These are phyloP conservation scores for Ditula angustiorana DNA, from an alignment of 2,888 invertebrate genomes.

Conservation along the genomic window DNA sequence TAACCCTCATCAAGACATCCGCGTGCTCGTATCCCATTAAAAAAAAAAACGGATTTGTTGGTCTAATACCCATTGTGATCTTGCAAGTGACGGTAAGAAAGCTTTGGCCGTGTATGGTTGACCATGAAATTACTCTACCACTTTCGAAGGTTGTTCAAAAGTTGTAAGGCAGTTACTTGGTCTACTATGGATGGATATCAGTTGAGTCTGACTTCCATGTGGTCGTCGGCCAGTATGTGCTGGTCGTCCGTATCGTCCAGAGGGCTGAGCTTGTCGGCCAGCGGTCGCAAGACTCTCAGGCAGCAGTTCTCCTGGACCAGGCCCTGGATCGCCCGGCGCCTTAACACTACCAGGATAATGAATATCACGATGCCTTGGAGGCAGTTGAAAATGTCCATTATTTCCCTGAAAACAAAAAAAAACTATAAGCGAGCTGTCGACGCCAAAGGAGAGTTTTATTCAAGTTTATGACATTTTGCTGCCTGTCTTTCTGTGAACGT, in stretches of 20 bases:
- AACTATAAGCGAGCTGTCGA: background rate
- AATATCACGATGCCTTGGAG: slow-evolving; percentile 88
- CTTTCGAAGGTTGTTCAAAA: too few relatives aligned
- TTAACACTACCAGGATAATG: slow-evolving; percentile 84
- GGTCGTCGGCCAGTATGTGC: slow-evolving; percentile 71
- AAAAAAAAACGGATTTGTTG: background rate
- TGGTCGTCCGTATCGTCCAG: slow-evolving; percentile 74
- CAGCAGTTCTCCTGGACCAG: slow-evolving; percentile 75
- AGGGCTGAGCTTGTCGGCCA: slow-evolving; percentile 72
- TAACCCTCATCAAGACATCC: background rate
- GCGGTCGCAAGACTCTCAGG: slow-evolving; percentile 58
- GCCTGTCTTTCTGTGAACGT: background rate
- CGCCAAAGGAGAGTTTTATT: too few relatives aligned
- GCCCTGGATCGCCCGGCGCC: slow-evolving; percentile 83
- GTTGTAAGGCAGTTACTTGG: too few relatives aligned
- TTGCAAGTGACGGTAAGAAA: slow-evolving; percentile 1
- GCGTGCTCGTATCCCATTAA: background rate
- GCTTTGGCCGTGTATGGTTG: background rate
- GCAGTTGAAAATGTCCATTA: slow-evolving; percentile 87
- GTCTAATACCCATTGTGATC: background rate
- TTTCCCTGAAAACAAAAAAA: slow-evolving; percentile 74
- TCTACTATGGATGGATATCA: too few relatives aligned
- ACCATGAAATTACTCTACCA: too few relatives aligned
- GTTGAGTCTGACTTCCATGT: slow-evolving; percentile 77
- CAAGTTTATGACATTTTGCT: too few relatives aligned